phyloP scores from a whole-genome alignment of 2,797 vertebrate genomes.

The Myotis vivesi region DNA sequence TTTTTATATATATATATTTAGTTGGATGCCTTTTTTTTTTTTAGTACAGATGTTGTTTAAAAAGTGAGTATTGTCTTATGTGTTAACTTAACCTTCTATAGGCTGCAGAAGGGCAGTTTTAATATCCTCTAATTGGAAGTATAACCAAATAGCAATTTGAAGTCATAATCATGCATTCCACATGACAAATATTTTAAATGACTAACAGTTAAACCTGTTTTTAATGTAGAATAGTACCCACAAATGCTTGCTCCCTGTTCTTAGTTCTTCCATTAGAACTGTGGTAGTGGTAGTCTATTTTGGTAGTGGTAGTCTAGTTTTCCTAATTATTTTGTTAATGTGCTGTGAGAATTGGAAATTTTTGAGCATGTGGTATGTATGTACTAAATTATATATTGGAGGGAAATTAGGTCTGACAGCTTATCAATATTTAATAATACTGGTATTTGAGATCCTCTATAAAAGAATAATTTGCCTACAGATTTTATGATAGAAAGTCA shows the following conservation, averaged over 20 bases:
- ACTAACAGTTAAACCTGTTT: neutral
- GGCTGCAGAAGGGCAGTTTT: neutral
- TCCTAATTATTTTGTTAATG: neutral
- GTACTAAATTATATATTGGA: neutral
- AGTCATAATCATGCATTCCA: neutral
- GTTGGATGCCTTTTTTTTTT: neutral
- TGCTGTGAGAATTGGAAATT: neutral
- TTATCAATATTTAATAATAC: constrained; percentile 43
- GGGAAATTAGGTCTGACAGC: neutral
- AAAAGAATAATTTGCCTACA: neutral
- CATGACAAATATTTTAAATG: neutral
- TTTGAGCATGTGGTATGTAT: neutral
- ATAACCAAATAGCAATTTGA: neutral
- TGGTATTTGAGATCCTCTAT: neutral
- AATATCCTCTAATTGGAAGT: neutral
- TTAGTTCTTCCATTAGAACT: neutral
- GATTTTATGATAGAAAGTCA: constrained; percentile 20
- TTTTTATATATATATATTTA: neutral
- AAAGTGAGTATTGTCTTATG: neutral
- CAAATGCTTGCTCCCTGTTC: neutral
- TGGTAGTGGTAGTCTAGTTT: neutral
- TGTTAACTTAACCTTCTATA: neutral
- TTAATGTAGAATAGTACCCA: neutral
- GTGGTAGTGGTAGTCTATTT: neutral
- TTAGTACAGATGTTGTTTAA: neutral